Evolutionary conservation across 1,140 invertebrate genomes (phyloP), one percentile per base, ranked within the genome.

Genomic region (Drosophila oshimai): DNA sequence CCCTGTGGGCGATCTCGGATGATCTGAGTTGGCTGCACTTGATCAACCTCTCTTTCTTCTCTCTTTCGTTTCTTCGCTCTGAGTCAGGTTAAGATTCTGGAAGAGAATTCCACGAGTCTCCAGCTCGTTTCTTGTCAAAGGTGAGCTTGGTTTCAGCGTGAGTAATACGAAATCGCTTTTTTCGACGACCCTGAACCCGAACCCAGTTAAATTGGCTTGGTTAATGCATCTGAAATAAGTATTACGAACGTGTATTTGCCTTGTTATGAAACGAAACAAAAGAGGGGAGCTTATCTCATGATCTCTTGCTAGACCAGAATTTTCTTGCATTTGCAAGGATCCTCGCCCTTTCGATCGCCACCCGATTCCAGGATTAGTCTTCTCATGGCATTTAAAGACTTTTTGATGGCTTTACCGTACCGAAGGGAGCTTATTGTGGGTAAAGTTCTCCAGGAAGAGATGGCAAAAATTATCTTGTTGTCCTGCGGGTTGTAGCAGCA

Each of bases 401-500:
- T 17, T 4, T 58, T 42, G 7, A 87, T 47, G 2, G 47, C 55
- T 3, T 46, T 41, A 13, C 37, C 57, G 41, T 31, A 86, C 3
- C 2, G 4, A 5, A 5, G 3, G 2, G 62, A 37, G 1, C 24
- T 46, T 2, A 72, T 55, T 0, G 29, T 24, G 0, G 5, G 4
- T 1, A 37, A 36, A 4, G 28, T 9, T 2, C 12, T 6, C 90
- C 95, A 96, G 1, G 95, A 94, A 4, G 95, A 94, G 15, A 95
- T 93, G 0, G 94, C 94, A 79, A 96, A 94, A 61, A 94, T 93
- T 13, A 97, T 95, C 78, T 95, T 93, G 61, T 93, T 90, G 1
- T 93, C 90, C 41, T 95, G 91, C 1, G 96, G 96, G 92, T 97
- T 97, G 89, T 98, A 97, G 90, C 96, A 97, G 75, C 95, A 96